Evolutionary conservation across 2,888 invertebrate species (phyloP).

Genomic region (Ceriagrion tenellum): DNA sequence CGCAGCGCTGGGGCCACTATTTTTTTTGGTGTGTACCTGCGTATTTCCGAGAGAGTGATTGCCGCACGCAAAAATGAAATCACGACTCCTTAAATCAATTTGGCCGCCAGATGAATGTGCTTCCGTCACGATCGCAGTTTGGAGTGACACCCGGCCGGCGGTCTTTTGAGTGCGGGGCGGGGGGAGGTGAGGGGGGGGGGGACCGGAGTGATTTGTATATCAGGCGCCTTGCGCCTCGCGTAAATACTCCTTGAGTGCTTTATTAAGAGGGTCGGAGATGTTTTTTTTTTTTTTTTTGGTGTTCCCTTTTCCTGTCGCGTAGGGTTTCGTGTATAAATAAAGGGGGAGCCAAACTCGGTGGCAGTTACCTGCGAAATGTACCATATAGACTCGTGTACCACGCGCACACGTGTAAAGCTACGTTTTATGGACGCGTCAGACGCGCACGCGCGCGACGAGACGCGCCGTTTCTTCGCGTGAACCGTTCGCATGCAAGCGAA

Average conservation of each 20-base stretch:
- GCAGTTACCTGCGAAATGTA: too few relatives aligned
- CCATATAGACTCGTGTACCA: too few relatives aligned
- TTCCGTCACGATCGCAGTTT: slow-evolving; percentile 16
- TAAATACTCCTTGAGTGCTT: slow-evolving; percentile 28
- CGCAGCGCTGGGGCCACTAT: neutral
- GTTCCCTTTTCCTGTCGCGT: neutral
- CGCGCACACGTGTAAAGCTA: too few relatives aligned
- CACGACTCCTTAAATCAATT: slow-evolving; percentile 64
- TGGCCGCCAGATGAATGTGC: slow-evolving; percentile 56
- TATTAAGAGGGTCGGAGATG: neutral
- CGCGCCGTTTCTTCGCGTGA: too few relatives aligned
- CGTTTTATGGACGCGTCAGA: too few relatives aligned
- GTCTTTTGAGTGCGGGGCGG: too few relatives aligned
- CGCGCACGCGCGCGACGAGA: too few relatives aligned
- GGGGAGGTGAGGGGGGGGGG: too few relatives aligned
- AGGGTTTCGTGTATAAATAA: too few relatives aligned
- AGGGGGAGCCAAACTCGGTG: too few relatives aligned
- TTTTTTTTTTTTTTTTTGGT: neutral
- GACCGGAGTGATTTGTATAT: neutral
- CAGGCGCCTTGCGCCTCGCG: neutral
- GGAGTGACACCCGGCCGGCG: too few relatives aligned
- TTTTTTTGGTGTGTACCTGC: neutral
- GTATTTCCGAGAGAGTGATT: slow-evolving; percentile 33
- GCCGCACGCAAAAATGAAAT: slow-evolving; percentile 64
- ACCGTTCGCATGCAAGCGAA: too few relatives aligned